Evolutionary conservation across 1,140 invertebrate genomes (phyloP), one percentile per base, ranked within the genome.

Genomic region (Drosophila rufa): DNA sequence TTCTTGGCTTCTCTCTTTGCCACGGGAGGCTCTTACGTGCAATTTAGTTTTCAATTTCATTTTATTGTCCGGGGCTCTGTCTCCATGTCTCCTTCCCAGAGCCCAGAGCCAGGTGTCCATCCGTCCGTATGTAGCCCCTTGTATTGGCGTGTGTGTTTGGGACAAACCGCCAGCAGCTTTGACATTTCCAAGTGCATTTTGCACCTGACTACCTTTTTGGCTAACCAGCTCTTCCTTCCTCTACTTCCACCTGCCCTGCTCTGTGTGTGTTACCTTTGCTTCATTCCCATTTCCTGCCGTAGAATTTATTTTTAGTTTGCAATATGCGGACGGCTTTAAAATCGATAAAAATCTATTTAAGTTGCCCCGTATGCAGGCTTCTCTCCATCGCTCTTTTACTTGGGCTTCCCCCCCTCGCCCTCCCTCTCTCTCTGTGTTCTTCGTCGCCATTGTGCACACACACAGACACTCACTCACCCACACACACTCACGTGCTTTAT

Each of bases 301-400:
- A n/a, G 75, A 75, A 76, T 85, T 82, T 90, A 90, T 90, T 90
- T 90, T 90, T 90, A 85, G 86, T 74, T 82, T 60, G 60, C 75
- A 73, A 82, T 74, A 81, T 87, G 83, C 60, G 75, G 60, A 78
- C 66, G 59, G 85, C 68, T 90, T 90, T 82, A 82, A 90, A 90
- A 90, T 90, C 85, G 79, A 90, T 90, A 90, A 85, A 84, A 84
- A 84, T 90, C 85, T 90, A 90, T 90, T 89, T 90, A 86, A 90
- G 86, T 79, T 80, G 79, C 51, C 74, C 71, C 64, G 55, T 79
- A 79, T 73, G 62, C 66, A 78, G 57, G 64, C 53, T 48, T 46
- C 48, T 38, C 60, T 59, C 46, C 77, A 38, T 33, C 15, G 14
- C n/a, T 30, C 53, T 36, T 33, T 27, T 25, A 27, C 47, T 50